phyloP scores from a whole-genome alignment of 1,140 invertebrate genomes.

The Tenebrio molitor region DNA sequence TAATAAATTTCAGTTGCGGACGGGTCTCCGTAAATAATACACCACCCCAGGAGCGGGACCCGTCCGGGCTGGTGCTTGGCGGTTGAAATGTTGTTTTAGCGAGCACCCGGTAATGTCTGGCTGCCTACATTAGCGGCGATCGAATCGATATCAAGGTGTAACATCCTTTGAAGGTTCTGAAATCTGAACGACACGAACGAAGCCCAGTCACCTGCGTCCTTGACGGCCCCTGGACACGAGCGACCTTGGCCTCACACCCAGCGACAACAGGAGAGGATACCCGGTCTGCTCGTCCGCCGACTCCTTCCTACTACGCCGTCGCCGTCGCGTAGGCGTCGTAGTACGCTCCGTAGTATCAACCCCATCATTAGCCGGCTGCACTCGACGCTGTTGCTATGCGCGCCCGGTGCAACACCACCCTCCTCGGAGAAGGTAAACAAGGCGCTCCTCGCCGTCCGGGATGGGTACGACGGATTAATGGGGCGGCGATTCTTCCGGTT shows the following conservation, averaged over 20 bases:
- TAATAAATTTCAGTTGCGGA: too few species aligned
- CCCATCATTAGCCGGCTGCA: slow-evolving; percentile 39
- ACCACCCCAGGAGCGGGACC: background rate
- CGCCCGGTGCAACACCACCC: slow-evolving; percentile 10
- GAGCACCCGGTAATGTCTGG: slow-evolving; percentile 1
- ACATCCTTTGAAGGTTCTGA: slow-evolving; percentile 36
- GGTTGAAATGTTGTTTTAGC: background rate
- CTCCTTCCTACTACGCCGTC: slow-evolving; percentile 41
- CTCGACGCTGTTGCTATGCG: slow-evolving; percentile 42
- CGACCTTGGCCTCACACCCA: slow-evolving; percentile 57
- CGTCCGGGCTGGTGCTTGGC: background rate
- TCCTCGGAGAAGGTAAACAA: slow-evolving; percentile 38
- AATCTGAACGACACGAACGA: slow-evolving; percentile 40
- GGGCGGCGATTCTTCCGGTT: slow-evolving; percentile 32
- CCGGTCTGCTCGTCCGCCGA: slow-evolving; percentile 30
- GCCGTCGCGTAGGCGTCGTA: slow-evolving; percentile 42
- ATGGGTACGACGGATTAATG: slow-evolving; percentile 13
- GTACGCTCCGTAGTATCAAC: slow-evolving; percentile 41
- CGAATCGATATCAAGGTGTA: slow-evolving; percentile 40
- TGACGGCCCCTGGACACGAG: slow-evolving; percentile 57
- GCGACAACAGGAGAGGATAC: slow-evolving; percentile 26
- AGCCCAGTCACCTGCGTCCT: slow-evolving; percentile 55
- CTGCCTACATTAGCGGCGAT: slow-evolving; percentile 21
- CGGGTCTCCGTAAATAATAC: too few species aligned
- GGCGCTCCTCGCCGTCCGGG: background rate